Evolutionary conservation across 2,797 vertebrate species (phyloP).

Genomic region (Acanthurus leucopareius): DNA sequence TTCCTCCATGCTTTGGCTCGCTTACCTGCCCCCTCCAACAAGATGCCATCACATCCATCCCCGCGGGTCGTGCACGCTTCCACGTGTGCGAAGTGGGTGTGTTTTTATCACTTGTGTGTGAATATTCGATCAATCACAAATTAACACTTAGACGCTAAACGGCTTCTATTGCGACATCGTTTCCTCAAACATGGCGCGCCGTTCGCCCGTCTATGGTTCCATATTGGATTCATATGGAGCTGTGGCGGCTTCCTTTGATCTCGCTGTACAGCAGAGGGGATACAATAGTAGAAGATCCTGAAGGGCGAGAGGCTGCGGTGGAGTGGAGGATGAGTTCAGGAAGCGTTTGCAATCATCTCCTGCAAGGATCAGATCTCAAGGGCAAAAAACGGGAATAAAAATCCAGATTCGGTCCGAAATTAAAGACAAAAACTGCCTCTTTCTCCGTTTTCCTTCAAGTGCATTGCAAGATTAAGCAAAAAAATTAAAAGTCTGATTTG

Average conservation of each 20-base stretch:
- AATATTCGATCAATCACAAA: conserved; percentile 17
- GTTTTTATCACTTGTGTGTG: conserved; percentile 1
- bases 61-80: conserved; percentile 41
- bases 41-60: conserved; percentile 86
- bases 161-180: conserved; percentile 11
- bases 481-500: neutral
- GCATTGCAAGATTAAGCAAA: neutral
- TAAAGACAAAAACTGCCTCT: neutral
- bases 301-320: conserved; percentile 65
- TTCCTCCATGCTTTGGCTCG: neutral
- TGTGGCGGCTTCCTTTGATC: conserved; percentile 69
- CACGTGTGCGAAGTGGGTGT: conserved; percentile 18
- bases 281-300: conserved; percentile 67
- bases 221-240: conserved; percentile 57
- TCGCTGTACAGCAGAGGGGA: conserved; percentile 52
- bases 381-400: neutral
- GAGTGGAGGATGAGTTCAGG: conserved; percentile 50
- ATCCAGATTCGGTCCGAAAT: conserved; percentile 18
- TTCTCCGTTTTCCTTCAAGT: neutral
- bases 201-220: conserved; percentile 40
- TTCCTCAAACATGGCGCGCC: conserved; percentile 59
- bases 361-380: conserved; percentile 1
- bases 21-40: conserved; percentile 87
- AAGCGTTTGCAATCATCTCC: conserved; percentile 19
- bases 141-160: neutral